Percentiles rank a stretch among this genome's conserved stretches.
phyloP scores from a whole-genome alignment of 1,140 invertebrate genomes.

The Druon quercuslanigerum region DNA sequence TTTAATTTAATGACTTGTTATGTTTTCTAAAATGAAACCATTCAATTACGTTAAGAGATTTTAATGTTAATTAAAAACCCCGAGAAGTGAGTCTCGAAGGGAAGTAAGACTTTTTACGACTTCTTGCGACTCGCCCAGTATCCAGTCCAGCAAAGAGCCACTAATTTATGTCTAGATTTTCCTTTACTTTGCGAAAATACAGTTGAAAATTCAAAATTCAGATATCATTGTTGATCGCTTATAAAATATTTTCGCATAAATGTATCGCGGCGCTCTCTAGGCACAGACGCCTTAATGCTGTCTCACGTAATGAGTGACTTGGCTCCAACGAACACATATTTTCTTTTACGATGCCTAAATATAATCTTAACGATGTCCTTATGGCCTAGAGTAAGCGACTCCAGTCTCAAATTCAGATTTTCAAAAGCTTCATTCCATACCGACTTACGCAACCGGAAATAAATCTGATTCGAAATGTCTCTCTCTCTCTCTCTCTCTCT shows the following conservation, averaged over 20 bases:
- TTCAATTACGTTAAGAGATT: too few species aligned
- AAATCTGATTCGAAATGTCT: too few species aligned
- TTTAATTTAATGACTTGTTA: background rate
- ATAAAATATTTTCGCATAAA: slow-evolving; percentile 51
- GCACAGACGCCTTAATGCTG: slow-evolving; percentile 68
- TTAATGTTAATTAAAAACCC: too few species aligned
- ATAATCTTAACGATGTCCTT: slow-evolving; percentile 74
- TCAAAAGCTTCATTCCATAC: slow-evolving; percentile 38
- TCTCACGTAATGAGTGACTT: slow-evolving; percentile 74
- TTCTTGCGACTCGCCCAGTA: too few species aligned
- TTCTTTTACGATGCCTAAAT: slow-evolving; percentile 75
- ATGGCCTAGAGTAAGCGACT: slow-evolving; percentile 57
- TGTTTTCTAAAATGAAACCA: too few species aligned
- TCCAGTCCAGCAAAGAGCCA: too few species aligned
- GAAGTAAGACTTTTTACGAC: too few species aligned
- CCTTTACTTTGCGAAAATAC: slow-evolving; percentile 1
- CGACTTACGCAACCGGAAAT: background rate
- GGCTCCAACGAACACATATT: slow-evolving; percentile 74
- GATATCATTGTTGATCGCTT: slow-evolving; percentile 37
- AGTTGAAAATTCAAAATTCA: background rate
- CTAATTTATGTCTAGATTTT: background rate
- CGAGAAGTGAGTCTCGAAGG: too few species aligned
- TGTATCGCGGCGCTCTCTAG: slow-evolving; percentile 55
- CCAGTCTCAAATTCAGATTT: slow-evolving; percentile 50
- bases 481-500: too few species aligned